Conservation (phyloP, 2,797 vertebrate species). For the Enteromius mattozi region DNA sequence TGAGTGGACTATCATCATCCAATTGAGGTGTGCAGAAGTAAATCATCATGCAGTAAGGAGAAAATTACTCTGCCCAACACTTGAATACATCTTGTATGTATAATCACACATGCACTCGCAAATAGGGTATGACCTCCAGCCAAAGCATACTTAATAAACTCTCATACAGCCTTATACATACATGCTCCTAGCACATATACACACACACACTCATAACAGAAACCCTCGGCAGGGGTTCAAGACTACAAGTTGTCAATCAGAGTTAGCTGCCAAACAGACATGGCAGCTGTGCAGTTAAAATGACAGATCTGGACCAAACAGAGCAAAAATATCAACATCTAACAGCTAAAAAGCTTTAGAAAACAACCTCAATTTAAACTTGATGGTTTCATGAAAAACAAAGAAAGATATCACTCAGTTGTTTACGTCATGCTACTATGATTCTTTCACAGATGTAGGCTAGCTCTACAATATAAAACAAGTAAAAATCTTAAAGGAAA, state of each 20-base stretch:
- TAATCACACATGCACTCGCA: neutral
- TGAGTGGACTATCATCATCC: neutral
- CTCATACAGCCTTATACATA: neutral
- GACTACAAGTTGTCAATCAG: conserved; percentile 29
- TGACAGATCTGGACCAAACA: conserved; percentile 47
- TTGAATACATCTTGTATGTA: neutral
- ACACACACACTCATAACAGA: neutral
- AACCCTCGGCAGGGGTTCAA: conserved; percentile 22
- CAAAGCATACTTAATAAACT: neutral
- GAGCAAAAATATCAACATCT: conserved; percentile 32
- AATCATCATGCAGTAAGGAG: conserved; percentile 1
- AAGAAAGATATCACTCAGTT: conserved; percentile 13
- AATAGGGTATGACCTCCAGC: neutral
- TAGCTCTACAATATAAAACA: neutral
- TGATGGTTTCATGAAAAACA: neutral
- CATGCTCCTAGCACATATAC: neutral
- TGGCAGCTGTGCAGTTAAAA: conserved; percentile 36
- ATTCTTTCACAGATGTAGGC: neutral
- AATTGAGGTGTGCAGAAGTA: neutral
- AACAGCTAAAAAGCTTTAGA: conserved; percentile 24
- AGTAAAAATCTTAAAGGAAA: neutral
- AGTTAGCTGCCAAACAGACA: conserved; percentile 27
- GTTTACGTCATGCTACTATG: neutral
- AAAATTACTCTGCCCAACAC: neutral
- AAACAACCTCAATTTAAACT: conserved; percentile 32